Conservation (phyloP, 2,888 invertebrate genomes). For the Helobdella robusta region DNA sequence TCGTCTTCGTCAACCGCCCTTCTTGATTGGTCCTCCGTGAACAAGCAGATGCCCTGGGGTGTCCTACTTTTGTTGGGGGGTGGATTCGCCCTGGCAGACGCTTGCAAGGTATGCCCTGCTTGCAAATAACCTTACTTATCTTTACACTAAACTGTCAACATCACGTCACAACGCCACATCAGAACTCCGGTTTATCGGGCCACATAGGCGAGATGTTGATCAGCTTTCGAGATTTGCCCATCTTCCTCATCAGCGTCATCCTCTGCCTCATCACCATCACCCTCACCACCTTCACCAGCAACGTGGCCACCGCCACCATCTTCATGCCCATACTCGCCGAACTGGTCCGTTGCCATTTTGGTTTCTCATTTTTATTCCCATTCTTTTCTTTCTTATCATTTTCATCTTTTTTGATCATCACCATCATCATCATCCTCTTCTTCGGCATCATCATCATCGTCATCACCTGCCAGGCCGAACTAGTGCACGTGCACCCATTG, state of each 20-base stretch:
- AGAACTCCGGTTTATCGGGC: conserved; percentile 43
- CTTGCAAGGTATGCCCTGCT: conserved; percentile 58
- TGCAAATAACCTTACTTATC: not conserved
- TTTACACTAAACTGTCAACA: not conserved
- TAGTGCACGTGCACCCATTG: conserved; percentile 68
- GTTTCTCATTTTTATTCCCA: no score
- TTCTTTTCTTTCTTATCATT: not conserved
- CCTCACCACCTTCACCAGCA: conserved; percentile 45
- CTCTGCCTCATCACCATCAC: conserved; percentile 42
- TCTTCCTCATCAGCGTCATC: conserved; percentile 41
- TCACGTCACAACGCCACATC: not conserved
- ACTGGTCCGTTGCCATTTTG: conserved; percentile 32
- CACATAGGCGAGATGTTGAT: conserved; percentile 40
- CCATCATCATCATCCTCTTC: not conserved
- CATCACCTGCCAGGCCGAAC: conserved; percentile 57
- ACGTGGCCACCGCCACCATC: conserved; percentile 44
- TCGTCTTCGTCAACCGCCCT: conserved; percentile 28
- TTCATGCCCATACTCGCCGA: conserved; percentile 45
- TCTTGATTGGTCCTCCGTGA: conserved; percentile 65
- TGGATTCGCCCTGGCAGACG: conserved; percentile 81
- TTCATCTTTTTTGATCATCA: not conserved
- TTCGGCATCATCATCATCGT: not conserved
- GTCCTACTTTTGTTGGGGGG: conserved; percentile 75
- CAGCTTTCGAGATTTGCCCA: conserved; percentile 38
- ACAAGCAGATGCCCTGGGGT: conserved; percentile 81